A percentile compares a stretch with the other conserved stretches of the same genome.
Conservation (phyloP, 2,113 vertebrate genomes). For the Athene noctua region DNA sequence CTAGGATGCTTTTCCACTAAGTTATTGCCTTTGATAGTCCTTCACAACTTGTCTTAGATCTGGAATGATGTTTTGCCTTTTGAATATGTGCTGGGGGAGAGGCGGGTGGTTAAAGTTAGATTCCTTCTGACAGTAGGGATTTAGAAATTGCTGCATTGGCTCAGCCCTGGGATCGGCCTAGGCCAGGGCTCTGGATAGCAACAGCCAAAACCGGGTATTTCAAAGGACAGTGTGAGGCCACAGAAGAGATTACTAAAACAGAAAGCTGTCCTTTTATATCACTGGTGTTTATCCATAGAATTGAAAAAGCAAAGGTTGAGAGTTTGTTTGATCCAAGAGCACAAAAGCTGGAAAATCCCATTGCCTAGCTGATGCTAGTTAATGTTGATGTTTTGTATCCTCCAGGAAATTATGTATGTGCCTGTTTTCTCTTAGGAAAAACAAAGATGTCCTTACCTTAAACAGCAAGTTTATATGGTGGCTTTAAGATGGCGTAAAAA, state of each 20-base stretch:
- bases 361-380: background rate
- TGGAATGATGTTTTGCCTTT: background rate
- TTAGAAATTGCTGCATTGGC: conserved; percentile 30
- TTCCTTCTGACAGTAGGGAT: conserved; percentile 35
- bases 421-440: background rate
- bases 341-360: conserved; percentile 44
- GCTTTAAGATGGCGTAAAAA: background rate
- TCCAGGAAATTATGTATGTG: background rate
- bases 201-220: conserved; percentile 10
- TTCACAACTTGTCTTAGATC: conserved; percentile 16
- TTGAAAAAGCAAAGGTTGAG: conserved; percentile 36
- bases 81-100: conserved; percentile 6
- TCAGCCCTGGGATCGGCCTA: conserved; percentile 25
- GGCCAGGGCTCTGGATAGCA: background rate
- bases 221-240: background rate
- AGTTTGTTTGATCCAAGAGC: conserved; percentile 13
- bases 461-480: background rate
- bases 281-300: conserved; percentile 16
- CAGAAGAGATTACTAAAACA: conserved; percentile 33
- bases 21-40: background rate
- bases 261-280: conserved; percentile 42
- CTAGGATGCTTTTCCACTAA: background rate
- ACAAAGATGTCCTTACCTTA: background rate
- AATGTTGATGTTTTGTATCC: background rate
- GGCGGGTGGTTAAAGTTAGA: conserved; percentile 26